These are phyloP conservation scores for Tiaroga cobitis DNA, from an alignment of 2,797 vertebrate genomes.

Conservation along the genomic window DNA sequence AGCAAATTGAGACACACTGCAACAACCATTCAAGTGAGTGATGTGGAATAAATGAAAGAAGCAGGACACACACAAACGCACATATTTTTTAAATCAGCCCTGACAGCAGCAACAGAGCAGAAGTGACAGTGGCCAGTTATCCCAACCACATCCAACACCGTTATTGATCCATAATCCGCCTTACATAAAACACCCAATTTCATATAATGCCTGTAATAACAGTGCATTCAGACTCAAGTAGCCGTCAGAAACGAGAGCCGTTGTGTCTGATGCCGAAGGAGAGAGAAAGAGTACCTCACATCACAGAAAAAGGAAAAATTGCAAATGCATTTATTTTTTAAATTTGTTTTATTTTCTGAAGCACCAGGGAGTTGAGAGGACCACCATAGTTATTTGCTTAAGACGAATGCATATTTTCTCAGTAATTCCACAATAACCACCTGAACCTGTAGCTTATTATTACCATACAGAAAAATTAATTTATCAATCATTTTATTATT, in stretches of 20 bases:
- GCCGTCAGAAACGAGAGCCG: slow-evolving; percentile 82
- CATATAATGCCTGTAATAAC: slow-evolving; percentile 99
- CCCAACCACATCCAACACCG: slow-evolving; percentile 90
- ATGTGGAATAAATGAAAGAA: slow-evolving; percentile 86
- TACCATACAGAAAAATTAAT: not conserved
- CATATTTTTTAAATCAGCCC: slow-evolving; percentile 79
- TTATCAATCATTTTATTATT: not conserved
- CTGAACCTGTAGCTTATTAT: not conserved
- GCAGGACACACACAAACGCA: slow-evolving; percentile 62
- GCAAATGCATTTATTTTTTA: slow-evolving; percentile 65
- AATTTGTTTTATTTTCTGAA: slow-evolving; percentile 72
- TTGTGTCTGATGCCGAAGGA: slow-evolving; percentile 86
- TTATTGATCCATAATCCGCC: slow-evolving; percentile 98
- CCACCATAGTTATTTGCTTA: not conserved
- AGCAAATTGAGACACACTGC: slow-evolving; percentile 87
- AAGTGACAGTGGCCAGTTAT: slow-evolving; percentile 95
- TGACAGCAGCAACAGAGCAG: slow-evolving; percentile 86
- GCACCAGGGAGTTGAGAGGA: slow-evolving; percentile 59
- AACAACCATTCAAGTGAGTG: slow-evolving; percentile 86
- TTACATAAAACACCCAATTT: slow-evolving; percentile 95
- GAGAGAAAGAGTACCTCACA: slow-evolving; percentile 77
- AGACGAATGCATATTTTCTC: not conserved
- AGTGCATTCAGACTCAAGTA: slow-evolving; percentile 90
- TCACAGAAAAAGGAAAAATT: slow-evolving; percentile 73
- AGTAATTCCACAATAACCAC: not conserved